A percentile compares a stretch with the other conserved stretches of the same genome.
These are phyloP conservation scores for Pocillopora meandrina DNA, from an alignment of 92 coral and sea anemone genomes.

Conservation along the genomic window DNA sequence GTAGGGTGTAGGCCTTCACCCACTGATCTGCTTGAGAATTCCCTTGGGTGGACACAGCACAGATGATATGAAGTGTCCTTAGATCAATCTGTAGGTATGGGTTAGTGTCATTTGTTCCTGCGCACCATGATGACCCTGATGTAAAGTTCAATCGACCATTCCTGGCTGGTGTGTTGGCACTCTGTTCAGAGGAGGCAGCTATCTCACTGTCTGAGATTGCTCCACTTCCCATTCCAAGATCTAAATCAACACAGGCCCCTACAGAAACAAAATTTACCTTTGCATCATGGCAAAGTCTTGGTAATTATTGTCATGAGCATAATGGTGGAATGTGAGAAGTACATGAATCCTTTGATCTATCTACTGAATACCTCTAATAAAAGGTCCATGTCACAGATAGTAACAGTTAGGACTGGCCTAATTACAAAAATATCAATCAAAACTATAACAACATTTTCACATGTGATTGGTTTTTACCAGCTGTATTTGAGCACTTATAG, in stretches of 20 bases:
- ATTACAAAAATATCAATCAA: too few species aligned
- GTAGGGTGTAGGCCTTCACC: constrained; percentile 15
- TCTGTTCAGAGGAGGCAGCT: constrained; percentile 12
- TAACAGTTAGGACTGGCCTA: too few species aligned
- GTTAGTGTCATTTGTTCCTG: constrained; percentile 8
- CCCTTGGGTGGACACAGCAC: constrained; percentile 39
- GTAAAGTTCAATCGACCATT: constrained; percentile 39
- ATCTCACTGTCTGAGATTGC: constrained; percentile 1
- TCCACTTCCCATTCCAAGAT: constrained; percentile 33
- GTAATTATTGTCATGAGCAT: too few species aligned
- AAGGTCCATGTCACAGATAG: too few species aligned
- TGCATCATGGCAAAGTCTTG: background rate
- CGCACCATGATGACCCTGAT: constrained; percentile 35
- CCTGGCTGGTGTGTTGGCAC: constrained; percentile 27
- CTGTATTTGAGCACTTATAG: too few species aligned
- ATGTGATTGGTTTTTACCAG: too few species aligned
- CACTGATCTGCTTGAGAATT: constrained; percentile 34
- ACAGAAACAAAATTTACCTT: background rate
- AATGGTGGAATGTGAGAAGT: too few species aligned
- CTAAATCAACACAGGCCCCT: constrained; percentile 33
- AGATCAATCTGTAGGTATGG: constrained; percentile 37
- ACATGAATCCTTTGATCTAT: too few species aligned
- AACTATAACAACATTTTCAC: too few species aligned
- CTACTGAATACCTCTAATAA: too few species aligned
- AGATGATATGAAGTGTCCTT: constrained; percentile 7